Evolutionary conservation across 2,888 invertebrate species (phyloP).

Genomic region (Listrodromus nycthemerus): DNA sequence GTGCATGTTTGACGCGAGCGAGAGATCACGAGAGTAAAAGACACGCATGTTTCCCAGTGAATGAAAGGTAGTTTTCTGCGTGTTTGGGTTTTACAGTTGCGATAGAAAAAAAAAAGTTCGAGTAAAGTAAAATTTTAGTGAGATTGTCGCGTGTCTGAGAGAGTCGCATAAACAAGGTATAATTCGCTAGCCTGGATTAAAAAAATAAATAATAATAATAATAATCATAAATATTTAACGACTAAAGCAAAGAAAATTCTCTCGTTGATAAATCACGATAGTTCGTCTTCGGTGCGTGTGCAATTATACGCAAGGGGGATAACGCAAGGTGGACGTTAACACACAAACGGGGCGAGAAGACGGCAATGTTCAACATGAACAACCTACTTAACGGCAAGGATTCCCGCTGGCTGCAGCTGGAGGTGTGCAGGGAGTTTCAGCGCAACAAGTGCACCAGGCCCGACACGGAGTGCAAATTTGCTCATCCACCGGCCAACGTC

Average conservation of each 20-base stretch:
- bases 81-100: background rate
- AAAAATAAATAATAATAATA: slow-evolving; percentile 23
- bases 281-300: slow-evolving; percentile 57
- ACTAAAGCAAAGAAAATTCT: slow-evolving; percentile 54
- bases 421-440: slow-evolving; percentile 99
- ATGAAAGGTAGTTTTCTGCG: slow-evolving; percentile 24
- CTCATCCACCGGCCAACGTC: slow-evolving; percentile 99
- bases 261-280: slow-evolving; percentile 60
- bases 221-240: slow-evolving; percentile 29
- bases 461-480: slow-evolving; percentile 99
- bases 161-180: slow-evolving; percentile 35
- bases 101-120: background rate
- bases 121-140: slow-evolving; percentile 14
- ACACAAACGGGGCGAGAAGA: slow-evolving; percentile 81
- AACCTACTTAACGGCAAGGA: slow-evolving; percentile 99
- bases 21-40: slow-evolving; percentile 34
- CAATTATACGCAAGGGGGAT: slow-evolving; percentile 56
- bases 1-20: background rate
- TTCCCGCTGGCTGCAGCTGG: slow-evolving; percentile 99
- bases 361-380: slow-evolving; percentile 98
- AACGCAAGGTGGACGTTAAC: slow-evolving; percentile 61
- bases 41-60: background rate
- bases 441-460: slow-evolving; percentile 99
- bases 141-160: slow-evolving; percentile 47
- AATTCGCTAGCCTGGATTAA: slow-evolving; percentile 36